Percentiles rank a stretch among this genome's conserved stretches.
These are phyloP conservation scores for Dicyrtoma fusca DNA, from an alignment of 2,888 invertebrate species.

Conservation along the genomic window DNA sequence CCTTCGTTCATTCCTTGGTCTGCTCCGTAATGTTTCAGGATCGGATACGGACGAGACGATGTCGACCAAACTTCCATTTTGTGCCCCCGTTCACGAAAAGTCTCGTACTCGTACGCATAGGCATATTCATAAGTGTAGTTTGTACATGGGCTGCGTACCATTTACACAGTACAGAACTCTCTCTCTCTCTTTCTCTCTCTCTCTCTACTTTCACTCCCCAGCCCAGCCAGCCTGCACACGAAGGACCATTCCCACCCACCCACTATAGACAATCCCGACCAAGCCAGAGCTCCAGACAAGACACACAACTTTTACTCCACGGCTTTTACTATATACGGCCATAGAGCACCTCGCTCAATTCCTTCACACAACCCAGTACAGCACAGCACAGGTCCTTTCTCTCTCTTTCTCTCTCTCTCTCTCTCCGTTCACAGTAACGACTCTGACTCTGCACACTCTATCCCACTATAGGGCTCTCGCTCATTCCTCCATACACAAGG, in stretches of 20 bases:
- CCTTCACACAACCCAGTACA: too few relatives aligned
- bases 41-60: background rate
- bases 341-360: too few relatives aligned
- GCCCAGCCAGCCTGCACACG: too few relatives aligned
- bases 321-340: background rate
- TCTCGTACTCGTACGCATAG: too few relatives aligned
- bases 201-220: background rate
- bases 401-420: background rate
- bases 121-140: too few relatives aligned
- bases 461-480: too few relatives aligned
- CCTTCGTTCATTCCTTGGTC: conserved; percentile 6
- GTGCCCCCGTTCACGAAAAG: conserved; percentile 3
- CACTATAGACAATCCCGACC: too few relatives aligned
- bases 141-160: background rate
- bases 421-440: background rate
- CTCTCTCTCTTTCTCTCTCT: background rate
- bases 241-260: too few relatives aligned
- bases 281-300: too few relatives aligned
- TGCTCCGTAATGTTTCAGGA: background rate
- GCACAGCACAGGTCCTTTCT: too few relatives aligned
- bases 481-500: too few relatives aligned
- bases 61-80: conserved; percentile 30
- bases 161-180: background rate
- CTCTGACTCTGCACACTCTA: background rate
- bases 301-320: background rate